These are phyloP conservation scores for Uloborus diversus DNA, from an alignment of 1,140 invertebrate species.

Conservation along the genomic window DNA sequence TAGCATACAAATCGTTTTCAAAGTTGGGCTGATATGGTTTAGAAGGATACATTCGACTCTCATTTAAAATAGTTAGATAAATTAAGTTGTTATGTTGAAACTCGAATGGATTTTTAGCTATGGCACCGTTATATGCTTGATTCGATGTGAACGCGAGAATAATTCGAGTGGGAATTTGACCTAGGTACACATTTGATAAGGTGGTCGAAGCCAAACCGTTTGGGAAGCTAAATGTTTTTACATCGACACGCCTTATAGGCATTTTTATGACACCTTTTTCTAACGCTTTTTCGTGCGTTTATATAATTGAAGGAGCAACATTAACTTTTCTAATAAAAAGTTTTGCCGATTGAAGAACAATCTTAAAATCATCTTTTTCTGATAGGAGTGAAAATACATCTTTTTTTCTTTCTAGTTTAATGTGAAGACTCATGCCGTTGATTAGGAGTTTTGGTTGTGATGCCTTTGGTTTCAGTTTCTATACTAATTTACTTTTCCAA, in stretches of 20 bases:
- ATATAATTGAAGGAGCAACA: neutral
- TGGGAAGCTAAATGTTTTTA: conserved; percentile 1
- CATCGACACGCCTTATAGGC: neutral
- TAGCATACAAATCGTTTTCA: neutral
- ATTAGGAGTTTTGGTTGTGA: conserved; percentile 6
- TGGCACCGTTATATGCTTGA: neutral
- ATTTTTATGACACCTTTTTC: neutral
- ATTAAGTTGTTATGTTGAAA: neutral
- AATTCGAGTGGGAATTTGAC: neutral
- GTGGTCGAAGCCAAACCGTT: neutral
- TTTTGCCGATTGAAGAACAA: neutral
- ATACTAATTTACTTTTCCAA: too few relatives aligned
- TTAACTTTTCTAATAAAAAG: conserved; percentile 21
- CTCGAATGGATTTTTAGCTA: neutral
- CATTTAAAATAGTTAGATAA: neutral
- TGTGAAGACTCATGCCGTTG: neutral
- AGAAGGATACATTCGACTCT: neutral
- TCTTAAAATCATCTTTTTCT: neutral
- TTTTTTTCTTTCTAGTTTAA: conserved; percentile 11
- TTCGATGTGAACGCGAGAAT: neutral
- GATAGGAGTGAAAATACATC: neutral
- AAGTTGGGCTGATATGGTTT: neutral
- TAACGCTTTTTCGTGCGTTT: neutral
- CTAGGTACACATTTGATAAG: neutral
- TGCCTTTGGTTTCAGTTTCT: too few relatives aligned